A percentile compares a stretch with the other conserved stretches of the same genome.
phyloP scores from a whole-genome alignment of 2,888 invertebrate genomes.

The Trisateles emortualis region DNA sequence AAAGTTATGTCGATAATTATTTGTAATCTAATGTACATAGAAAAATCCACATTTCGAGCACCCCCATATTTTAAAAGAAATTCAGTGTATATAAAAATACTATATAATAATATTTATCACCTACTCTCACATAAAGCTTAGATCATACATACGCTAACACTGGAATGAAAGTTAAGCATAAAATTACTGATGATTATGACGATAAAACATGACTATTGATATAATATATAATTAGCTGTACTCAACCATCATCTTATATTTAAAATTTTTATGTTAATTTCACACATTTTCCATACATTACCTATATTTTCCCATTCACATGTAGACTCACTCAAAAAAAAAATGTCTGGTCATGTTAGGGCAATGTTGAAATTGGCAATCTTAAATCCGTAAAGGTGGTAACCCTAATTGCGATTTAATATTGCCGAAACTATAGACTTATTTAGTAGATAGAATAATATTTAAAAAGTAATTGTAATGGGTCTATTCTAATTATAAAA shows the following conservation, averaged over 20 bases:
- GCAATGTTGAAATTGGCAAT: not conserved
- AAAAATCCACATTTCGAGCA: conserved; percentile 71
- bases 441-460: conserved; percentile 1
- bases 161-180: conserved; percentile 84
- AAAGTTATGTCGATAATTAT: conserved; percentile 43
- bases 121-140: conserved; percentile 81
- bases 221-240: conserved; percentile 48
- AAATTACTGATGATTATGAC: conserved; percentile 64
- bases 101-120: conserved; percentile 64
- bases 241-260: conserved; percentile 32
- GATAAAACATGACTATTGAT: conserved; percentile 53
- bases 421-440: not conserved
- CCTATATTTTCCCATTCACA: conserved; percentile 15
- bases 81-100: conserved; percentile 76
- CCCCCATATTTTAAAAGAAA: conserved; percentile 67
- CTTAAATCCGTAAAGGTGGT: not conserved
- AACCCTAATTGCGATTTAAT: too few relatives aligned
- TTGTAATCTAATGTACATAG: conserved; percentile 60
- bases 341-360: not conserved
- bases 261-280: conserved; percentile 2
- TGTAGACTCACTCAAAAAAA: not conserved
- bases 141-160: conserved; percentile 77
- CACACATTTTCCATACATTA: conserved; percentile 15
- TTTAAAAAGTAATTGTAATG: not conserved
- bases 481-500: not conserved